Evolutionary conservation across 2,888 invertebrate genomes (phyloP).

Genomic region (Macroteleia sp.): DNA sequence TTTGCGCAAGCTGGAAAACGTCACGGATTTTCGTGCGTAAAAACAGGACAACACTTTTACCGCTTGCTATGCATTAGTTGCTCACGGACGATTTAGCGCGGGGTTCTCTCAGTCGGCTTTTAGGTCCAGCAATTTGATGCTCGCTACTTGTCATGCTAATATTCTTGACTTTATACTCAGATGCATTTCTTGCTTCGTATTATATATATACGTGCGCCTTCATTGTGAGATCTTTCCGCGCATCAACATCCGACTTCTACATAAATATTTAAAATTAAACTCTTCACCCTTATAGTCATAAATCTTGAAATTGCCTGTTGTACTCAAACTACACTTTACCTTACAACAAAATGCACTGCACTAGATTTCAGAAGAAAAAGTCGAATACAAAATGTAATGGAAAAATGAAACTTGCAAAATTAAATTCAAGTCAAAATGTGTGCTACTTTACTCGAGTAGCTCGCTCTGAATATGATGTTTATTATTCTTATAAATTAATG

Average conservation of each 20-base stretch:
- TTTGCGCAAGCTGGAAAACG: too few species aligned
- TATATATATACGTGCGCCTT: constrained; percentile 15
- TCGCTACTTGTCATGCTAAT: constrained; percentile 82
- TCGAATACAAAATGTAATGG: too few species aligned
- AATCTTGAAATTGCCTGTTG: constrained; percentile 11
- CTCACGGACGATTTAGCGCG: constrained; percentile 81
- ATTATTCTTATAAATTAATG: too few species aligned
- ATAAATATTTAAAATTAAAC: constrained; percentile 43
- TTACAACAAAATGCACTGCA: constrained; percentile 6
- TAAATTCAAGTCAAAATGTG: too few species aligned
- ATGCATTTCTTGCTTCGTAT: constrained; percentile 56
- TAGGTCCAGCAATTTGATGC: constrained; percentile 81
- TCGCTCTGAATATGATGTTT: too few species aligned
- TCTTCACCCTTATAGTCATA: constrained; percentile 29
- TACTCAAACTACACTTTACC: neutral
- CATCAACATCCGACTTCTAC: constrained; percentile 38
- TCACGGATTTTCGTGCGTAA: constrained; percentile 26
- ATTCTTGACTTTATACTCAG: constrained; percentile 65
- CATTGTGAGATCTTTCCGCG: constrained; percentile 24
- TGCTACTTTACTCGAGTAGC: too few species aligned
- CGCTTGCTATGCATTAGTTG: constrained; percentile 79
- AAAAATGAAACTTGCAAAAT: too few species aligned
- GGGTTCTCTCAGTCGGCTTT: constrained; percentile 74
- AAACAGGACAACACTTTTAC: constrained; percentile 70
- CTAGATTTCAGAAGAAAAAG: too few species aligned